A percentile compares a stretch with the other conserved stretches of the same genome.
phyloP scores from a whole-genome alignment of 1,140 invertebrate genomes.

The Orchestia grillus region DNA sequence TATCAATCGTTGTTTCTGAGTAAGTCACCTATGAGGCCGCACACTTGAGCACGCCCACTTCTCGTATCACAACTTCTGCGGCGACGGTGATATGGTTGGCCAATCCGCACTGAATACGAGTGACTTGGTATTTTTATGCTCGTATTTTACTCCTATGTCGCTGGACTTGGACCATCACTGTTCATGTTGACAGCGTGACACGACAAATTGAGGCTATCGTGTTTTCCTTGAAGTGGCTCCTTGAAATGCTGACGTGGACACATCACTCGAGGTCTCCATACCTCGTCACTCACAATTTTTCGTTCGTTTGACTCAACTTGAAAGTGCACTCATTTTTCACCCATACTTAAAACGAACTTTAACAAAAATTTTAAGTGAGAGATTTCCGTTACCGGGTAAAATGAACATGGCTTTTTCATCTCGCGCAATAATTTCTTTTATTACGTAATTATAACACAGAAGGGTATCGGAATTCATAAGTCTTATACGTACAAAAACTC shows the following conservation, averaged over 20 bases:
- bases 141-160: neutral
- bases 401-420: too few species aligned
- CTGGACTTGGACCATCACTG: neutral
- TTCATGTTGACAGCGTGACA: neutral
- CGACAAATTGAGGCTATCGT: neutral
- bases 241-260: neutral
- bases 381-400: too few species aligned
- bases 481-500: too few species aligned
- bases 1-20: neutral
- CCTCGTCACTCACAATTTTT: neutral
- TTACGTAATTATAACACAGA: too few species aligned
- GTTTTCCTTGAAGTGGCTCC: neutral
- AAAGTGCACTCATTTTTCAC: neutral
- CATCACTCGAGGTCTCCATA: neutral
- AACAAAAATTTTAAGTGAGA: too few species aligned
- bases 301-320: neutral
- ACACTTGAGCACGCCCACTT: neutral
- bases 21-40: neutral
- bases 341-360: neutral
- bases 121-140: neutral
- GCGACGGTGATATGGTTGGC: neutral
- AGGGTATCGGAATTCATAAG: too few species aligned
- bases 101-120: neutral
- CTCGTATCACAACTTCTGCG: too few species aligned
- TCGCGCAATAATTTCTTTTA: too few species aligned